phyloP scores from a whole-genome alignment of 2,888 invertebrate species.

The Marasmarcha lunaedactyla region DNA sequence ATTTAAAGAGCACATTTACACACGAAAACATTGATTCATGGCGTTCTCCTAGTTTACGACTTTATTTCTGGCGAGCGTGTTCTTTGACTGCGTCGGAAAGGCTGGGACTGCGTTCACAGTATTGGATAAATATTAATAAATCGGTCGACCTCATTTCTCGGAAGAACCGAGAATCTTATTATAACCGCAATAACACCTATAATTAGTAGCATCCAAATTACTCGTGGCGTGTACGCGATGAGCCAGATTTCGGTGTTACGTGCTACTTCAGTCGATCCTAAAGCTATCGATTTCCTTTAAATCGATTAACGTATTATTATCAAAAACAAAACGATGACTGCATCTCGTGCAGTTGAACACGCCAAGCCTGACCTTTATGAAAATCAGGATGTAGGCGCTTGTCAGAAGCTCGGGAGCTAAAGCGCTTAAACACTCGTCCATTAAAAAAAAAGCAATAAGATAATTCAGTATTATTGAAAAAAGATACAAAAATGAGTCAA shows the following conservation, averaged over 20 bases:
- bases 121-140: constrained; percentile 71
- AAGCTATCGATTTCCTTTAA: constrained; percentile 29
- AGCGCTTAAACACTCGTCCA: no score
- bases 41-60: constrained; percentile 65
- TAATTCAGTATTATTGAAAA: constrained; percentile 17
- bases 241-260: constrained; percentile 49
- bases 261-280: constrained; percentile 35
- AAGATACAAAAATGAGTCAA: constrained; percentile 65
- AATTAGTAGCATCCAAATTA: constrained; percentile 67
- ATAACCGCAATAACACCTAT: constrained; percentile 70
- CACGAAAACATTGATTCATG: constrained; percentile 59
- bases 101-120: constrained; percentile 51
- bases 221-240: constrained; percentile 50
- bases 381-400: not conserved
- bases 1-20: no score
- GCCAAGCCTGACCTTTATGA: not conserved
- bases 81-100: constrained; percentile 69
- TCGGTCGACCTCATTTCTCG: constrained; percentile 66
- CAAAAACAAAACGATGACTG: not conserved
- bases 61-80: constrained; percentile 65
- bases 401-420: not conserved
- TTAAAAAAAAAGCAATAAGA: constrained; percentile 2
- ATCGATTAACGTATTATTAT: constrained; percentile 29
- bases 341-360: not conserved
- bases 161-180: constrained; percentile 69